Base-by-base conservation (phyloP, 2,797 vertebrate genomes). In the Alcedo quadribrachys region DNA sequence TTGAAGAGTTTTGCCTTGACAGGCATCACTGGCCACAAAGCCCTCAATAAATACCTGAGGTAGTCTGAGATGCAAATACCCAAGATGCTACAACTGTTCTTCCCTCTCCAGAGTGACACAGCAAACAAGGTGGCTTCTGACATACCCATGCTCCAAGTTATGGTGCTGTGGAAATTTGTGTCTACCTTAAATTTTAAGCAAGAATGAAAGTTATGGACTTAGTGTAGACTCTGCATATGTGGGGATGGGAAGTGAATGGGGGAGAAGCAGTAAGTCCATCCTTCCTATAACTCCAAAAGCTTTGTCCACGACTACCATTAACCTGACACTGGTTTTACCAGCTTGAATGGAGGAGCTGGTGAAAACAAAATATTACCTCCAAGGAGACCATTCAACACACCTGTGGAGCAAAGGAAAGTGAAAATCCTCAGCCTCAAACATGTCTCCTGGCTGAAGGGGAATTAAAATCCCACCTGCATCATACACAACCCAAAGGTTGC, bases 401-500 rank as follows among this genome's bases (percentile, higher is more conserved):
- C 17, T 32, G 3, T 8, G 19, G 15, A 8, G 12, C 14, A 45
- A 66, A 69, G 66, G 32, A 19, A 69, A 79, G 17, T 2, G 60
- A 86, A 85, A 53, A 19, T 21, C 25, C 25, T n/a, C 35, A 48
- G n/a, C 21, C 18, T 20, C 43, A 66, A 16, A 43, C 1, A 3
- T 27, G 3, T 8, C 2, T 35, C 61, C 70, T 6, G 3, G 24
- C 11, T 58, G 32, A 58, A 12, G 8, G 9, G 6, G 20, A 77
- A 85, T 81, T 65, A 61, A 83, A 85, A 14, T 28, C 22, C 80
- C 2, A 2, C 5, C 30, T 8, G 0, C 33, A 9, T 12, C 0
- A 0, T 17, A 42, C 0, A 0, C 19, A 78, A 27, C 27, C 20
- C 21, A 40, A 57, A 57, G 5, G 12, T 0, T 54, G 37, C 6